Evolutionary conservation across 2,888 invertebrate genomes (phyloP).

Genomic region (Dicyrtomina minuta): DNA sequence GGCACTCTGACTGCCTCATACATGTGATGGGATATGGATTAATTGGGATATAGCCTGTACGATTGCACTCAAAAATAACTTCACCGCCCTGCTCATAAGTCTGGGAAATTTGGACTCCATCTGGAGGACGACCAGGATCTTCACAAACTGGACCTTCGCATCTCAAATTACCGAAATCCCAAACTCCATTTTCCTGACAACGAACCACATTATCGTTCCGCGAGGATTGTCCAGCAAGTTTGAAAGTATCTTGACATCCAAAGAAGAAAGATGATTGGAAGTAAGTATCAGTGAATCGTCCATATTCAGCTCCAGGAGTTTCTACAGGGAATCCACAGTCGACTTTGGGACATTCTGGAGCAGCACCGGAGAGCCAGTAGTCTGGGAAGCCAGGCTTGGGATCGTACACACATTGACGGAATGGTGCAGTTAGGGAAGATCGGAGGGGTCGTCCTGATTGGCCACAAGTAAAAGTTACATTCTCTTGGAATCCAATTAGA

Average conservation of each 20-base stretch:
- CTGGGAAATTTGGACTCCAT: constrained; percentile 79
- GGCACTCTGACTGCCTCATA: constrained; percentile 88
- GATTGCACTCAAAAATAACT: constrained; percentile 83
- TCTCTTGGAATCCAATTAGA: constrained; percentile 83
- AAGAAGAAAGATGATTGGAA: constrained; percentile 93
- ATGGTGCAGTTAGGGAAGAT: constrained; percentile 77
- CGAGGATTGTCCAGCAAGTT: constrained; percentile 86
- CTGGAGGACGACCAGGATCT: constrained; percentile 91
- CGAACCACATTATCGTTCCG: constrained; percentile 88
- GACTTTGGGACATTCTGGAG: constrained; percentile 81
- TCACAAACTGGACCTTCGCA: constrained; percentile 97
- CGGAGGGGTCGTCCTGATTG: constrained; percentile 75
- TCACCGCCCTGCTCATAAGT: constrained; percentile 74
- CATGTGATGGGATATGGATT: constrained; percentile 88
- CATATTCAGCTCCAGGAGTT: constrained; percentile 91
- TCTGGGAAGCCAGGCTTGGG: constrained; percentile 83
- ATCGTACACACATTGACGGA: constrained; percentile 94
- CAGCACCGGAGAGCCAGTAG: constrained; percentile 84
- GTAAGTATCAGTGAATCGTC: constrained; percentile 80
- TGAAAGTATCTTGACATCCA: constrained; percentile 93
- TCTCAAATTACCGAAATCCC: constrained; percentile 95
- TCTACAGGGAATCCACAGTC: constrained; percentile 90
- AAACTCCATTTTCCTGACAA: constrained; percentile 87
- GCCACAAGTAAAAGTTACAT: constrained; percentile 81
- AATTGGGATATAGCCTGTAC: constrained; percentile 89